Percentiles rank a stretch among this genome's conserved stretches.
These are phyloP conservation scores for Dermatemys mawii DNA, from an alignment of 2,113 vertebrate genomes.

Conservation along the genomic window DNA sequence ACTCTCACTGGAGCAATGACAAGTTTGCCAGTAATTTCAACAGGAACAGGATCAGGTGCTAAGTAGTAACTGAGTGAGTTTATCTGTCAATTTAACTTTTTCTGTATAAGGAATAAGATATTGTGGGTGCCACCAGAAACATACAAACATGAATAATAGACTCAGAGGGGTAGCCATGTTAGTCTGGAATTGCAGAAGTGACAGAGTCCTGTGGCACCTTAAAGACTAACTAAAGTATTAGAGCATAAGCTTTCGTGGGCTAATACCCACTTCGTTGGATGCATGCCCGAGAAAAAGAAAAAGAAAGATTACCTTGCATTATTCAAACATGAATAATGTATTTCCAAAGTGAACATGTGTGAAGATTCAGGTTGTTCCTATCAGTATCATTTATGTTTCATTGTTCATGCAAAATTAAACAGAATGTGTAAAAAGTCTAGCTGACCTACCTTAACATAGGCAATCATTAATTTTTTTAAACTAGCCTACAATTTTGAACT, in stretches of 20 bases:
- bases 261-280: no score
- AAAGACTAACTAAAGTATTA: no score
- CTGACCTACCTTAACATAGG: background rate
- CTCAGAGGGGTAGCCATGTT: no score
- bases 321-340: no score
- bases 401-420: background rate
- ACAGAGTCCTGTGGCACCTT: no score
- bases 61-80: background rate
- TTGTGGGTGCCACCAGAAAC: background rate
- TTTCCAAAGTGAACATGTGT: background rate
- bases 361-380: background rate
- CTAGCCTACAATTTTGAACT: background rate
- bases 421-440: background rate
- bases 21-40: background rate
- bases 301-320: no score
- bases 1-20: background rate
- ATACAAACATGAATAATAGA: no score
- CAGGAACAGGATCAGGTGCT: accelerated
- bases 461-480: background rate
- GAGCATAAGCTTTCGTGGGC: no score
- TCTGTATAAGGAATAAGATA: background rate
- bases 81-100: background rate
- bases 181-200: no score
- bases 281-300: no score
- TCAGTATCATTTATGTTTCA: background rate